Evolutionary conservation across 2,797 vertebrate species (phyloP).

Genomic region (Antrozous pallidus): DNA sequence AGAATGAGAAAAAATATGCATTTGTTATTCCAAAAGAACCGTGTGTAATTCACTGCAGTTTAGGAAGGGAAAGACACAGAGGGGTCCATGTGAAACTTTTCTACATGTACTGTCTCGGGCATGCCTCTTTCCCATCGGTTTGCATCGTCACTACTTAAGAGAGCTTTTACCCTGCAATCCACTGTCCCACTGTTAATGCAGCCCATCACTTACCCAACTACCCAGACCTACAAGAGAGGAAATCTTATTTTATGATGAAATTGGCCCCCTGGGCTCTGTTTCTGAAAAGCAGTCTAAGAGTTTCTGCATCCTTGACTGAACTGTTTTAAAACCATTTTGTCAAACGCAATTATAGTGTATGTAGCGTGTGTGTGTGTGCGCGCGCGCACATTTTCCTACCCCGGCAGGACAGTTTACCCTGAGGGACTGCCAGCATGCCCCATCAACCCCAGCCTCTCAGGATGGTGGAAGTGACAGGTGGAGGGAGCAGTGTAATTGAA

Average conservation of each 20-base stretch:
- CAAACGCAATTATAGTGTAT: background rate
- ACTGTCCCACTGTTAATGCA: background rate
- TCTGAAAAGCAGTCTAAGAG: conserved; percentile 25
- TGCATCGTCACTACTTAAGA: background rate
- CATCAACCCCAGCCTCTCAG: background rate
- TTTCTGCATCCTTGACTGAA: conserved; percentile 29
- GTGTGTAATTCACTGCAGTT: background rate
- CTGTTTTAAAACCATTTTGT: conserved; percentile 33
- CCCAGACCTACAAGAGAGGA: background rate
- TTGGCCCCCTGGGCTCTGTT: background rate
- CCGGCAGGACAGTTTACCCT: background rate
- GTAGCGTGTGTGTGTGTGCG: accelerated
- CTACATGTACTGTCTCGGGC: background rate
- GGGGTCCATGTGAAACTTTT: background rate
- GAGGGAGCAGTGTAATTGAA: background rate
- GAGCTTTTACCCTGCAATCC: background rate
- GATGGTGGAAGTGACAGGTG: background rate
- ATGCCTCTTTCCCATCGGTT: background rate
- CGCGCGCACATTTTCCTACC: background rate
- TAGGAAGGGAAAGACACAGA: background rate
- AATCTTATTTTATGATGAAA: conserved; percentile 5
- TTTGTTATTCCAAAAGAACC: background rate
- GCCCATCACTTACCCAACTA: background rate
- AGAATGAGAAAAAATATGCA: conserved; percentile 37
- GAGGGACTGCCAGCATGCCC: background rate